Evolutionary conservation across 2,113 vertebrate genomes (phyloP).

Genomic region (Burhinus oedicnemus): DNA sequence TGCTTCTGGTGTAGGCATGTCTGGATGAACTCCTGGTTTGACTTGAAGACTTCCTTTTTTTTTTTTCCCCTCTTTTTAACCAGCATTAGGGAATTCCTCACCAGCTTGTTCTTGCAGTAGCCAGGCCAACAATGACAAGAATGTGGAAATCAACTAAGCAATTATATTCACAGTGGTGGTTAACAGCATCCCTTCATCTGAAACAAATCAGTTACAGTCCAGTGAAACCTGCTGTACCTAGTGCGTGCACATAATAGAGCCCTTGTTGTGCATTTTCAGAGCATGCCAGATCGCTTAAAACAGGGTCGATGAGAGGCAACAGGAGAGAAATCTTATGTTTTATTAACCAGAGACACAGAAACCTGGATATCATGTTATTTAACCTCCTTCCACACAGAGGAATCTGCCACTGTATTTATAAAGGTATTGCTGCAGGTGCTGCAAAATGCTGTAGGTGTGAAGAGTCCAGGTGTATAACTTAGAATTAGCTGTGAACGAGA

Average conservation of each 20-base stretch:
- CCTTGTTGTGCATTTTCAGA: slow-evolving; percentile 40
- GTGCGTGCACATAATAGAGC: slow-evolving; percentile 19
- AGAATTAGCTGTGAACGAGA: background rate
- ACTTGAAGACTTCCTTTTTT: background rate
- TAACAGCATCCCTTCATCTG: slow-evolving; percentile 66
- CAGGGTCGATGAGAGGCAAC: background rate
- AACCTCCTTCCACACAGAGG: background rate
- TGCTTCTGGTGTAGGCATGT: background rate
- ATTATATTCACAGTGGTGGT: slow-evolving; percentile 64
- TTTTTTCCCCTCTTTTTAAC: background rate
- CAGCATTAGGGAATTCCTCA: slow-evolving; percentile 60
- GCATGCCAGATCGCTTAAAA: slow-evolving; percentile 23
- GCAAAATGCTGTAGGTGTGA: background rate
- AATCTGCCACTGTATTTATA: background rate
- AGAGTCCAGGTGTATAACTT: background rate
- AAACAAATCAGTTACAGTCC: slow-evolving; percentile 70
- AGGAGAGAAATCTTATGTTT: slow-evolving; percentile 27
- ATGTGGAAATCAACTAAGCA: slow-evolving; percentile 66
- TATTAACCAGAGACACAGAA: background rate
- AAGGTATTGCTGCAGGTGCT: background rate
- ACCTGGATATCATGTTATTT: background rate
- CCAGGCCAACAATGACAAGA: slow-evolving; percentile 62
- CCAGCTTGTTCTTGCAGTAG: slow-evolving; percentile 52
- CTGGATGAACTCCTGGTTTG: background rate
- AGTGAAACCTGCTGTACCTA: slow-evolving; percentile 62